Conservation (phyloP, 2,888 invertebrate species). For the Drosophila merina region DNA sequence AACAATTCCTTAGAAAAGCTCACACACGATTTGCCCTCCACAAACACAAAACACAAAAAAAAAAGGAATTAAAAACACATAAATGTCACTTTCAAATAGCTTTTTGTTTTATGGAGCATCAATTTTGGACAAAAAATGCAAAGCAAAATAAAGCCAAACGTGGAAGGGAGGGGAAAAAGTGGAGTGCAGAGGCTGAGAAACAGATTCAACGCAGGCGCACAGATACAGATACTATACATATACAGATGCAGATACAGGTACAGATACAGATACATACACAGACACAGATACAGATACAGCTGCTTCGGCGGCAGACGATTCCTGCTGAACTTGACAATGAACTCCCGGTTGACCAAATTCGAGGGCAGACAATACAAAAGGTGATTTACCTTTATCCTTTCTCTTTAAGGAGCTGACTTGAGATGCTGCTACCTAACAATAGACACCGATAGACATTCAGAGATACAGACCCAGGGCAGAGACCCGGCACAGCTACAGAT, state of each 20-base stretch:
- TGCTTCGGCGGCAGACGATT: constrained; percentile 49
- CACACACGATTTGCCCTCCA: not conserved
- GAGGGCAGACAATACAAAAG: constrained; percentile 73
- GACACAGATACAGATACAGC: constrained; percentile 20
- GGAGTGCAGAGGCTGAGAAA: constrained; percentile 47
- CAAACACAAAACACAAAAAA: constrained; percentile 19
- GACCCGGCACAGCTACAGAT: not conserved
- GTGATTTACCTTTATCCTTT: constrained; percentile 72
- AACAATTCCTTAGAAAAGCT: constrained; percentile 59
- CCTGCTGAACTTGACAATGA: constrained; percentile 75
- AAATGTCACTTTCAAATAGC: constrained; percentile 75
- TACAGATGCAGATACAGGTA: constrained; percentile 16
- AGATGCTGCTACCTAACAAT: constrained; percentile 29
- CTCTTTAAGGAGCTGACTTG: constrained; percentile 27
- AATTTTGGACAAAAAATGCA: constrained; percentile 7
- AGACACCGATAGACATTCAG: constrained; percentile 34
- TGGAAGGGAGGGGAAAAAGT: constrained; percentile 38
- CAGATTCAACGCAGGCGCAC: constrained; percentile 72
- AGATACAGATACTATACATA: constrained; percentile 8
- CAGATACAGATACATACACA: constrained; percentile 27
- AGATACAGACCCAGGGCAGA: constrained; percentile 24
- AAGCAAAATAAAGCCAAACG: constrained; percentile 39
- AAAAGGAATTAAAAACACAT: constrained; percentile 73
- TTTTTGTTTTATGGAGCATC: constrained; percentile 73
- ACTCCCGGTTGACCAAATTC: constrained; percentile 69